These are phyloP conservation scores for Novumbra hubbsi DNA, from an alignment of 2,797 vertebrate species.

Conservation along the genomic window DNA sequence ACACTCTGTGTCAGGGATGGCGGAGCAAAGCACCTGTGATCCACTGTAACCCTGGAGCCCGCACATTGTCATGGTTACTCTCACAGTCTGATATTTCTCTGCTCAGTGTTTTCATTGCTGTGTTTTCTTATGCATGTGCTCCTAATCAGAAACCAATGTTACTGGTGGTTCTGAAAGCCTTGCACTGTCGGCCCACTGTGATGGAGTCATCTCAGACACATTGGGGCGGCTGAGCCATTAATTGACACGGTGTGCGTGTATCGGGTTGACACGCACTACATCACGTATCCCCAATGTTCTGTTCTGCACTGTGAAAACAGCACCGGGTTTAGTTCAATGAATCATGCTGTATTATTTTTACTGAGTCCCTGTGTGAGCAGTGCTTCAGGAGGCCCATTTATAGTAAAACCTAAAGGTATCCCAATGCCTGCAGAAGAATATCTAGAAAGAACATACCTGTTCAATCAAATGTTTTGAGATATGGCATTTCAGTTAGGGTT, in stretches of 20 bases:
- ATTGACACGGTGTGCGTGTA: constrained; percentile 38
- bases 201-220: constrained; percentile 34
- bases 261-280: background rate
- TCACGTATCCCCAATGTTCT: constrained; percentile 6
- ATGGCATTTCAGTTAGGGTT: too few species aligned
- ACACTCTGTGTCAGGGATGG: background rate
- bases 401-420: too few species aligned
- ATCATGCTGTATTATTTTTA: constrained; percentile 16
- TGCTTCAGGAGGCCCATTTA: constrained; percentile 2
- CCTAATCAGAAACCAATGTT: constrained; percentile 39
- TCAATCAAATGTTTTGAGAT: too few species aligned
- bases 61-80: constrained; percentile 37
- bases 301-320: constrained; percentile 23
- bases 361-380: background rate
- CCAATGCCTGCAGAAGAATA: too few species aligned
- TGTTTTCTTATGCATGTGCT: constrained; percentile 39
- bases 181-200: background rate
- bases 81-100: constrained; percentile 28
- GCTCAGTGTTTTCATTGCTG: constrained; percentile 44
- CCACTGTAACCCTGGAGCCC: constrained; percentile 23
- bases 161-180: constrained; percentile 22
- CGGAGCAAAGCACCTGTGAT: background rate
- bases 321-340: constrained; percentile 15
- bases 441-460: too few species aligned
- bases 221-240: constrained; percentile 23